These are phyloP conservation scores for Motacilla tschutschensis DNA, from an alignment of 2,113 vertebrate genomes.

Conservation along the genomic window DNA sequence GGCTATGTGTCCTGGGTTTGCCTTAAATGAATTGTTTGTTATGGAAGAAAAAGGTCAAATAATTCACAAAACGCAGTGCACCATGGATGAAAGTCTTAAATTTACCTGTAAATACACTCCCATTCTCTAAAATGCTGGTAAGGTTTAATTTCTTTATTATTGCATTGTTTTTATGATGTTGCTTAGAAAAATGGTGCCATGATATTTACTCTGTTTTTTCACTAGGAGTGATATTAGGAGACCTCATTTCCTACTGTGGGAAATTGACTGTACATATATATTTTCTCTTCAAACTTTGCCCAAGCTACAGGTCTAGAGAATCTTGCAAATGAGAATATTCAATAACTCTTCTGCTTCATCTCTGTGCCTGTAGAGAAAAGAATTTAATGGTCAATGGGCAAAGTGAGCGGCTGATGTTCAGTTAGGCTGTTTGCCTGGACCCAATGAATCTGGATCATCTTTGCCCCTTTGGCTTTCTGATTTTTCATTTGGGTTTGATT, in stretches of 20 bases:
- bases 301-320: background rate
- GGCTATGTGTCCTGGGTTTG: background rate
- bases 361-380: background rate
- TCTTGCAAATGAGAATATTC: background rate
- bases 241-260: background rate
- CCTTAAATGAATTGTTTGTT: background rate
- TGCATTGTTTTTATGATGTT: background rate
- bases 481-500: background rate
- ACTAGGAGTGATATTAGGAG: background rate
- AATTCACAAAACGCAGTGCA: background rate
- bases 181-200: background rate
- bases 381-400: background rate
- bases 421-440: background rate
- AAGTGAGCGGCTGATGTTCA: background rate
- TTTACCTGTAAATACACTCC: background rate
- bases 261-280: background rate
- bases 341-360: background rate
- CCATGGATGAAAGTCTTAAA: background rate
- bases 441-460: background rate
- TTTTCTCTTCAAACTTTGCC: background rate
- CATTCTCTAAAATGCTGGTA: background rate
- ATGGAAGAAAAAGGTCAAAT: background rate
- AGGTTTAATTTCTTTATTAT: background rate
- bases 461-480: background rate
- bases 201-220: background rate